Base-by-base conservation (phyloP, 2,113 vertebrate genomes). In the Brachionichthys hirsutus region DNA sequence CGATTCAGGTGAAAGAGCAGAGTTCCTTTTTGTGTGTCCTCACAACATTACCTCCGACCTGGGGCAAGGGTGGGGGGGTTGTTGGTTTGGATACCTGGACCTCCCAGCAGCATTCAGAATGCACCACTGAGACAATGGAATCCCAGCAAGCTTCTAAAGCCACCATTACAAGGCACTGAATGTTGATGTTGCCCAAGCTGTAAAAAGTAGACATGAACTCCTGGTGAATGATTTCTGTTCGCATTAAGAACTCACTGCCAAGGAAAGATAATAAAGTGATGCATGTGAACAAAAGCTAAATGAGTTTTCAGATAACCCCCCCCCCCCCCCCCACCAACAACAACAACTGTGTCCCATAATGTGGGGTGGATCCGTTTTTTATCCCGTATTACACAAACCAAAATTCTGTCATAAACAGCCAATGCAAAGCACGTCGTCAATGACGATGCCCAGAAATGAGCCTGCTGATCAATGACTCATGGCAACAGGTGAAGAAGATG, bases 31-130 rank as follows among this genome's bases (percentile, higher is more conserved):
- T 50, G 4, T 43, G 47, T 22, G 58, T 65, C 41, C 47, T 36
- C 42, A 42, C 45, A 72, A 54, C 46, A 58, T 47, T 74, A 88
- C 77, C 81, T 62, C 46, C 66, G 72, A 82, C 81, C 57, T 45
- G 41, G 34, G 44, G 45, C 45, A 45, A 17, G 38, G 35, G 51
- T 12, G 17, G 47, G 30, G 5, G 30, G 17, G 48, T 45, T 24
- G 36, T 38, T 69, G 43, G 11, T 63, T 34, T 44, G 55, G 70
- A 67, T 59, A 57, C 66, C 53, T 58, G 54, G 78, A 71, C 62
- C 47, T 77, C 67, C 40, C 38, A 16, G 7, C 0, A 12, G 53
- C 55, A 66, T 4, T 4, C 1, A 56, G 19, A 13, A 3, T 46
- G 40, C 62, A 54, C 48, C 53, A 2, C 13, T 11, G 30, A 59